Evolutionary conservation across 2,888 invertebrate species (phyloP).

Genomic region (Neoascia interrupta): DNA sequence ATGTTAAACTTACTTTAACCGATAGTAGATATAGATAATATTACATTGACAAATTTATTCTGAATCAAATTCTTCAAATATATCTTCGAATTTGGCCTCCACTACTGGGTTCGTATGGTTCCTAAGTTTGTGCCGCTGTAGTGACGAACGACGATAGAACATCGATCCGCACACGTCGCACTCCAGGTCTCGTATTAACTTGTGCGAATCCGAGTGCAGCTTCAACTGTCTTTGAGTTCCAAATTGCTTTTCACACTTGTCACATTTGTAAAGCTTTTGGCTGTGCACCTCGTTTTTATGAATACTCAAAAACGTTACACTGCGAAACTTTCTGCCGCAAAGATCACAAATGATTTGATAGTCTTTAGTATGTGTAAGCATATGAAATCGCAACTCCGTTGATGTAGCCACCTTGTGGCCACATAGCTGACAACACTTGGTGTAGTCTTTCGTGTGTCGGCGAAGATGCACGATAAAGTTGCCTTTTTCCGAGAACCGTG

Average conservation of each 20-base stretch:
- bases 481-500: constrained; percentile 5
- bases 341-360: constrained; percentile 16
- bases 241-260: background rate
- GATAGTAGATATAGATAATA: too few relatives aligned
- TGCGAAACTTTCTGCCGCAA: constrained; percentile 4
- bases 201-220: background rate
- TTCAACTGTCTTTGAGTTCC: constrained; percentile 22
- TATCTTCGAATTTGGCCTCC: too few relatives aligned
- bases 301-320: background rate
- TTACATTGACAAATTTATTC: too few relatives aligned
- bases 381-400: constrained; percentile 10
- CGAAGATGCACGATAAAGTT: constrained; percentile 17
- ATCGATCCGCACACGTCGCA: constrained; percentile 3
- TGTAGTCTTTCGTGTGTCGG: constrained; percentile 15
- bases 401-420: constrained; percentile 2
- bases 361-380: constrained; percentile 9
- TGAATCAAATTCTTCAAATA: too few relatives aligned
- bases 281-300: constrained; percentile 6
- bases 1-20: too few relatives aligned
- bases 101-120: too few relatives aligned
- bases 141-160: background rate
- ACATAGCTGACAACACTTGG: background rate
- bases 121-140: background rate
- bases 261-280: background rate
- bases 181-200: background rate